Conservation (phyloP, 2,888 invertebrate genomes). For the Tenthredo amoena region DNA sequence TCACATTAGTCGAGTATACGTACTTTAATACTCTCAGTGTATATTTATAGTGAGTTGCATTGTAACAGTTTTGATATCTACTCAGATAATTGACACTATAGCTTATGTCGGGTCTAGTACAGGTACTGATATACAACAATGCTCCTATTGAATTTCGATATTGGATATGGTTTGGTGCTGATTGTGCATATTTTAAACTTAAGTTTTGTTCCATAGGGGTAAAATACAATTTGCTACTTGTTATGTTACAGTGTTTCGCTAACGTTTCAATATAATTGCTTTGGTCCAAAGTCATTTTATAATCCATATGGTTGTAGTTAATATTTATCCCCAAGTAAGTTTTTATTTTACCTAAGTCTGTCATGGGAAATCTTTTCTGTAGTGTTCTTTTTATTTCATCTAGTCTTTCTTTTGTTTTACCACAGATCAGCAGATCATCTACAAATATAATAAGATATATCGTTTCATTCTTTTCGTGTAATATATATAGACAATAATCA, state of each 20-base stretch:
- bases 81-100: slow-evolving; percentile 71
- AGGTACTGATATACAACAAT: slow-evolving; percentile 62
- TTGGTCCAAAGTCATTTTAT: no score
- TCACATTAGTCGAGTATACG: not conserved
- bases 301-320: no score
- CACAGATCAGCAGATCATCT: no score
- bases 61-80: slow-evolving; percentile 69
- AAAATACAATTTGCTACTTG: slow-evolving; percentile 61
- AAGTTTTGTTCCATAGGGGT: slow-evolving; percentile 70
- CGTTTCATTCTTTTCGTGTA: not conserved
- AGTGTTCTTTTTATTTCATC: no score
- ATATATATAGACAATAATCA: no score
- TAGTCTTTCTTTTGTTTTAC: no score
- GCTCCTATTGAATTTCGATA: slow-evolving; percentile 64
- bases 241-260: slow-evolving; percentile 60
- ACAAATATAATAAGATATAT: no score
- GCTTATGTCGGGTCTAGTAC: slow-evolving; percentile 68
- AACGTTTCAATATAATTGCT: not conserved
- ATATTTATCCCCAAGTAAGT: no score
- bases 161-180: slow-evolving; percentile 60
- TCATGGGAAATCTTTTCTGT: no score
- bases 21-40: not conserved
- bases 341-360: no score
- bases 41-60: not conserved
- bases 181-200: slow-evolving; percentile 52